Conservation (phyloP, 64 coral and sea anemone species). For the Montipora foliosa region DNA sequence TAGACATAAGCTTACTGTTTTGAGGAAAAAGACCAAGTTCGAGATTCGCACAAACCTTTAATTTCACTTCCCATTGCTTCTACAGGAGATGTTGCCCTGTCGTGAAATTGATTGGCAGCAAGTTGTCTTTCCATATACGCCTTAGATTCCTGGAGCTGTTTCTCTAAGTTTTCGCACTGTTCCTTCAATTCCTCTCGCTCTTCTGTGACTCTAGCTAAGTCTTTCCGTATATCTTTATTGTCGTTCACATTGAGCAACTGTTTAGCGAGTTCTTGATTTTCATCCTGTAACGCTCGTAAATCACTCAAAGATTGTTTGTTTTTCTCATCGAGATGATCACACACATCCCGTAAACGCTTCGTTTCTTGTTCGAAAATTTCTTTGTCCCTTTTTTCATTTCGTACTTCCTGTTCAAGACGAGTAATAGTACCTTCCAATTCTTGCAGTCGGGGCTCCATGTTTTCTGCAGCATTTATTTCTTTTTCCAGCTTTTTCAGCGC, state of each 20-base stretch:
- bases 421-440: slow-evolving; percentile 2
- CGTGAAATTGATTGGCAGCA: not conserved
- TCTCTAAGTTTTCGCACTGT: not conserved
- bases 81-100: slow-evolving; percentile 37
- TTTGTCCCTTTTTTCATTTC: slow-evolving; percentile 4
- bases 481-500: slow-evolving; percentile 47
- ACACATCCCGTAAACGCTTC: not conserved
- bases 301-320: not conserved
- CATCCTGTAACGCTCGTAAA: not conserved
- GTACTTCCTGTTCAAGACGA: slow-evolving; percentile 5
- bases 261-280: not conserved
- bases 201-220: not conserved
- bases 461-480: not conserved
- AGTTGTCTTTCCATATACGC: slow-evolving; percentile 1
- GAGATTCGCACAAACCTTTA: not conserved
- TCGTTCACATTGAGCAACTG: not conserved
- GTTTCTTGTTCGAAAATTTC: not conserved
- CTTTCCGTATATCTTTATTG: slow-evolving; percentile 2
- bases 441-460: not conserved
- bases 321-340: not conserved
- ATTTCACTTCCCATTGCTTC: not conserved
- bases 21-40: too few species aligned
- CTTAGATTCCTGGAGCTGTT: not conserved
- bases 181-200: slow-evolving; percentile 13
- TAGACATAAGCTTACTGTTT: too few species aligned